Base-by-base conservation (phyloP, 2,113 vertebrate genomes). In the Solea solea region DNA sequence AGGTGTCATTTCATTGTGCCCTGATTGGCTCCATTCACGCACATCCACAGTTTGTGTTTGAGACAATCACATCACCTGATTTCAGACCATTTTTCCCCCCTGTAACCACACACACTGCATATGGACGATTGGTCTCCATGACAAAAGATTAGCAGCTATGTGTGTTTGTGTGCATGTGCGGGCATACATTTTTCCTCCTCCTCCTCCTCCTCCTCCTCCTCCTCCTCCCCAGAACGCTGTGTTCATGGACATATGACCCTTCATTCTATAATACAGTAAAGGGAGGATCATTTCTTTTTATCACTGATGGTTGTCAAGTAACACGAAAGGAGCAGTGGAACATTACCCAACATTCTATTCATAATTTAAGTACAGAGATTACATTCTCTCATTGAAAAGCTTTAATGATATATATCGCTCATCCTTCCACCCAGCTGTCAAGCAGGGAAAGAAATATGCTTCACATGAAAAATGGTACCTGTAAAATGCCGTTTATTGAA, bases 61-160 rank as follows among this genome's bases (percentile, higher is more conserved):
- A 48, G 11, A 54, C 10, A 44, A 69, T 57, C 52, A 67, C 42
- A 12, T 76, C 63, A 39, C 40, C 45, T 63, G 5, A 69, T 77
- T 72, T 74, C 58, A 53, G 63, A 68, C 40, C 14, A 10, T 51
- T 9, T 66, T 72, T 67, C 46, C 61, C 13, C 51, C 39, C 54
- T 42, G 55, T 41, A 14, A 69, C 64, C 61, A 53, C 60, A 69
- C 61, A 49, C 14, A 8, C 49, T 41, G 50, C 49, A 76, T 48
- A 34, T 10, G 40, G 59, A 86, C 58, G 73, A 59, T 48, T 0
- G 25, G 77, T 76, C 63, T 58, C 78, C 72, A 72, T 63, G 60
- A 60, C 75, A 72, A 66, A 28, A 81, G 72, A 86, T 87, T 81
- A 89, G 65, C 88, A 89, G 81, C 46, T 76, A 48, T 15, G 52